Evolutionary conservation across 2,797 vertebrate genomes (phyloP).

Genomic region (Sylvia borin): DNA sequence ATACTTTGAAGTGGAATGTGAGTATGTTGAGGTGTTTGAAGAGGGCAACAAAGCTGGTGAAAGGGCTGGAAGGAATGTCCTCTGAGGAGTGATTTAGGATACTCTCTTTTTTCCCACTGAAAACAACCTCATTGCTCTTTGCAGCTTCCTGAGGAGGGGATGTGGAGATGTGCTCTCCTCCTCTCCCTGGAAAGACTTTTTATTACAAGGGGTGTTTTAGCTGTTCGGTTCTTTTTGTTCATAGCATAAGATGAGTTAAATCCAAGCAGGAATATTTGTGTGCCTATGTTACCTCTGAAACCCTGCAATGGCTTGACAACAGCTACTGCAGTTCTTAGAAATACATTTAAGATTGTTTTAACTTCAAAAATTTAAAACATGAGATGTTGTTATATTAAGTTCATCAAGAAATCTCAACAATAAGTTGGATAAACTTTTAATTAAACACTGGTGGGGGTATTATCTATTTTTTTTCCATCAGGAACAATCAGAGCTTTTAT

Average conservation of each 20-base stretch:
- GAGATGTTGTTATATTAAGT: background rate
- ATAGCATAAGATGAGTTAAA: background rate
- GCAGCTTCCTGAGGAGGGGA: background rate
- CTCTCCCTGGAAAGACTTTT: background rate
- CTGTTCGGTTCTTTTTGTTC: background rate
- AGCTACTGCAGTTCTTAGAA: background rate
- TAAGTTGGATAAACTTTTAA: background rate
- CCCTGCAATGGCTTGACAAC: background rate
- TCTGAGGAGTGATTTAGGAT: background rate
- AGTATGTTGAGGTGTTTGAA: background rate
- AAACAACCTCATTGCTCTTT: background rate
- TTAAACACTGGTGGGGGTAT: background rate
- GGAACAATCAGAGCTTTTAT: background rate
- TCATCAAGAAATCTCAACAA: background rate
- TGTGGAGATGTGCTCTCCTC: background rate
- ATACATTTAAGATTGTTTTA: background rate
- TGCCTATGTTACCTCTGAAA: background rate
- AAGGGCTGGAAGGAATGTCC: background rate
- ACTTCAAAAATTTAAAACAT: background rate
- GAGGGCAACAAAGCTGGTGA: background rate
- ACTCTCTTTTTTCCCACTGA: background rate
- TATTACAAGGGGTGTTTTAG: background rate
- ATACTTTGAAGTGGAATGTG: too few species aligned
- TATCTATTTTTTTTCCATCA: background rate
- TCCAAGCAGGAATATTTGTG: background rate